These are phyloP conservation scores for Sminthopsis crassicaudata DNA, from an alignment of 2,113 vertebrate genomes.

Conservation along the genomic window DNA sequence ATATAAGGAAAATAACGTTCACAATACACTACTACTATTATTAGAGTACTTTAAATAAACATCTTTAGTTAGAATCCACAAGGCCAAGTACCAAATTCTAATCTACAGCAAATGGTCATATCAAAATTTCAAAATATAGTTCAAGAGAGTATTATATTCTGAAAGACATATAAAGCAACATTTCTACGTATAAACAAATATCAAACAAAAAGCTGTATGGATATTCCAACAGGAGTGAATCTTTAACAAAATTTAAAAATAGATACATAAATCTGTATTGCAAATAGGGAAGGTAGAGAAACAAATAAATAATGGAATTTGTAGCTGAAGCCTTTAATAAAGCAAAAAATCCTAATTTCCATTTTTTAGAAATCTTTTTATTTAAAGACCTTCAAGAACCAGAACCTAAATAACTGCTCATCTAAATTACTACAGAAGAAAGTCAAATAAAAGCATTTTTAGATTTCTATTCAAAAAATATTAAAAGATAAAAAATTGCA, in stretches of 20 bases:
- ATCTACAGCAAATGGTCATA: not conserved
- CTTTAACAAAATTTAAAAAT: conserved; percentile 11
- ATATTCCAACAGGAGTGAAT: conserved; percentile 25
- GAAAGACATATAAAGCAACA: conserved; percentile 22
- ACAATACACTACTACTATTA: not conserved
- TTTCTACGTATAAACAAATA: conserved; percentile 34
- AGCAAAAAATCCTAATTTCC: not conserved
- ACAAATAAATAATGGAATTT: not conserved
- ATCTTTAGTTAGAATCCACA: not conserved
- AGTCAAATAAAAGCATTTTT: not conserved
- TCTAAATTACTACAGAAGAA: not conserved
- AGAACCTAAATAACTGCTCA: not conserved
- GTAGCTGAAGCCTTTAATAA: not conserved
- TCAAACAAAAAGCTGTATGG: not conserved
- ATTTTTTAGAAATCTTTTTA: not conserved
- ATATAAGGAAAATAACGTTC: not conserved
- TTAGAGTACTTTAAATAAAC: conserved; percentile 7
- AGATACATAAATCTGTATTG: not conserved
- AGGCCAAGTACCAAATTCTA: not conserved
- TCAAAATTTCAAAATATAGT: conserved; percentile 28
- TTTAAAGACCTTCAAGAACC: not conserved
- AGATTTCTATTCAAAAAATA: not conserved
- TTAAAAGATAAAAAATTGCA: not conserved
- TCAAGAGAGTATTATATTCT: conserved; percentile 17
- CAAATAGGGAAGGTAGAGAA: not conserved